Evolutionary conservation across 2,797 vertebrate species (phyloP).

Genomic region (Notamacropus eugenii): DNA sequence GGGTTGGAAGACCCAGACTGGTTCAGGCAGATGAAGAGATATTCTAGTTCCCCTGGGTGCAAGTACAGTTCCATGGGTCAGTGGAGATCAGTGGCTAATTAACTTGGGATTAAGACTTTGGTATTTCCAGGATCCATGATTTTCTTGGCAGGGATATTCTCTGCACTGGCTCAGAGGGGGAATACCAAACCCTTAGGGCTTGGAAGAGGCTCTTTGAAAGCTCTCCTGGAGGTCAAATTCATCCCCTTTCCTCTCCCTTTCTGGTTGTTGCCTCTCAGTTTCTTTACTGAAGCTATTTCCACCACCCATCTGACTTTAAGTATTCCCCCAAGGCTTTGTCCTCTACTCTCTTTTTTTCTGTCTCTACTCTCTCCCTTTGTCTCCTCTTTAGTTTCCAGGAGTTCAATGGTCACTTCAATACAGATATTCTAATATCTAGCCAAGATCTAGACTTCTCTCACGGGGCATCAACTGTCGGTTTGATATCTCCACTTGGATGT

Average conservation of each 20-base stretch:
- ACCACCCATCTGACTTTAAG: neutral
- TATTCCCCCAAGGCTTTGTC: neutral
- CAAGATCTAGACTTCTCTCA: neutral
- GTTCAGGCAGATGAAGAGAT: constrained; percentile 45
- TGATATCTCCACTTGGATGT: neutral
- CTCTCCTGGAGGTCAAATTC: neutral
- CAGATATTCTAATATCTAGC: neutral
- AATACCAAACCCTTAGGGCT: neutral
- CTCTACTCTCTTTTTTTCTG: neutral
- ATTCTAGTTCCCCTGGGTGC: constrained; percentile 32
- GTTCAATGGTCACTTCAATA: neutral
- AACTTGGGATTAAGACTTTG: neutral
- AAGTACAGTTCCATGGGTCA: neutral
- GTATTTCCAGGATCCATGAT: neutral
- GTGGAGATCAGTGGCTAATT: neutral
- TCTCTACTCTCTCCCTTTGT: neutral
- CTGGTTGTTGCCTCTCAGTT: neutral
- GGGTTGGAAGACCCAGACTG: constrained; percentile 50
- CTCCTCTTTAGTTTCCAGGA: neutral
- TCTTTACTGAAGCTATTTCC: neutral
- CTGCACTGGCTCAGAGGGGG: neutral
- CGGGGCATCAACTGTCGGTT: neutral
- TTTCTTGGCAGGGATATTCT: neutral
- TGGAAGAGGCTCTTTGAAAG: neutral
- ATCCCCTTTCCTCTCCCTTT: neutral